These are phyloP conservation scores for Craniophora ligustri DNA, from an alignment of 2,888 invertebrate genomes.

Conservation along the genomic window DNA sequence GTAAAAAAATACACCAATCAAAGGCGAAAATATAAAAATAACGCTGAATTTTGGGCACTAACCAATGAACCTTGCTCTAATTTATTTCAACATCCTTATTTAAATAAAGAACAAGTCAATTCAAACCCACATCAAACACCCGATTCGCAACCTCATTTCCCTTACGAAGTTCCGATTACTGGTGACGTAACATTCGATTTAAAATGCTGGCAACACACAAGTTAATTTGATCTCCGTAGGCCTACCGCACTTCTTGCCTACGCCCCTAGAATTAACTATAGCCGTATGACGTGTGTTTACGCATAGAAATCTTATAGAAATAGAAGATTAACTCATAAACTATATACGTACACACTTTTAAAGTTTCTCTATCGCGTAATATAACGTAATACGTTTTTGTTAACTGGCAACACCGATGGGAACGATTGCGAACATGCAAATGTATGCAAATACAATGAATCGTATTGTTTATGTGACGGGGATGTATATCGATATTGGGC, in stretches of 20 bases:
- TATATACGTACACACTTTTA: slow-evolving; percentile 38
- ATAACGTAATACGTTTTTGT: slow-evolving; percentile 43
- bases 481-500: slow-evolving; percentile 13
- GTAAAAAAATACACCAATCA: not conserved
- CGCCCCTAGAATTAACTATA: slow-evolving; percentile 44
- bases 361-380: slow-evolving; percentile 46
- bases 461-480: slow-evolving; percentile 30
- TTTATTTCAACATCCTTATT: slow-evolving; percentile 32
- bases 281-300: slow-evolving; percentile 38
- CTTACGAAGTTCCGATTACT: slow-evolving; percentile 31
- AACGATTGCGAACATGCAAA: slow-evolving; percentile 43
- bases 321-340: slow-evolving; percentile 39
- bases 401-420: slow-evolving; percentile 30
- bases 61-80: slow-evolving; percentile 34
- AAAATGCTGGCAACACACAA: slow-evolving; percentile 36
- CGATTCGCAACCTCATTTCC: slow-evolving; percentile 13
- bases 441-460: slow-evolving; percentile 25
- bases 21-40: not conserved
- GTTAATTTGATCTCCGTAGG: slow-evolving; percentile 54
- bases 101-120: slow-evolving; percentile 19
- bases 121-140: slow-evolving; percentile 25
- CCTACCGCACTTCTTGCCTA: slow-evolving; percentile 35
- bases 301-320: slow-evolving; percentile 51
- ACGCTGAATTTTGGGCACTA: not conserved
- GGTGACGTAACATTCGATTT: slow-evolving; percentile 39